Percentiles rank a stretch among this genome's conserved stretches.
Conservation (phyloP, 2,797 vertebrate genomes). For the Melanotaenia trifasciata region DNA sequence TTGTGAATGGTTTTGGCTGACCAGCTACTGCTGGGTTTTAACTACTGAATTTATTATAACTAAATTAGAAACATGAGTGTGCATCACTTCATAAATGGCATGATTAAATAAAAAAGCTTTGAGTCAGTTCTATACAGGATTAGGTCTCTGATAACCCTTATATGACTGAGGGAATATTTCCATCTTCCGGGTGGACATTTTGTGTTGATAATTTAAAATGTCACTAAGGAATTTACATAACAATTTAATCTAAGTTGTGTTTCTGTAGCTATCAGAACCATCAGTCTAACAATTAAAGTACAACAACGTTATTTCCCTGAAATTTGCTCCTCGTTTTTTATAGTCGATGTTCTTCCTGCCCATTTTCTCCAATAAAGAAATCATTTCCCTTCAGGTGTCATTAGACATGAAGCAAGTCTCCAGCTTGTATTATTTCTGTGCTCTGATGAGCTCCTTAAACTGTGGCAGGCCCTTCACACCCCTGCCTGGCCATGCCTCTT, state of each 20-base stretch:
- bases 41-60: slow-evolving; percentile 1
- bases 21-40: neutral
- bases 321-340: slow-evolving; percentile 25
- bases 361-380: slow-evolving; percentile 58
- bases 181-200: slow-evolving; percentile 14
- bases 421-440: slow-evolving; percentile 73
- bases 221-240: neutral
- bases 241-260: neutral
- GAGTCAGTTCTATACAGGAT: slow-evolving; percentile 6
- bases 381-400: slow-evolving; percentile 65
- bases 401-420: slow-evolving; percentile 61
- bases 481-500: slow-evolving; percentile 78
- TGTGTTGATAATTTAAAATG: slow-evolving; percentile 12
- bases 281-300: slow-evolving; percentile 2
- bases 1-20: neutral
- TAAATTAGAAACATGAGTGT: neutral
- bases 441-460: slow-evolving; percentile 79
- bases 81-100: neutral
- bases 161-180: neutral
- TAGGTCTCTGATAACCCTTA: neutral
- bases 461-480: slow-evolving; percentile 81
- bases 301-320: slow-evolving; percentile 17
- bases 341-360: slow-evolving; percentile 21
- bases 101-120: slow-evolving; percentile 18
- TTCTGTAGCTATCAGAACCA: neutral